These are phyloP conservation scores for Drosophila leontia DNA, from an alignment of 1,140 invertebrate species.

Conservation along the genomic window DNA sequence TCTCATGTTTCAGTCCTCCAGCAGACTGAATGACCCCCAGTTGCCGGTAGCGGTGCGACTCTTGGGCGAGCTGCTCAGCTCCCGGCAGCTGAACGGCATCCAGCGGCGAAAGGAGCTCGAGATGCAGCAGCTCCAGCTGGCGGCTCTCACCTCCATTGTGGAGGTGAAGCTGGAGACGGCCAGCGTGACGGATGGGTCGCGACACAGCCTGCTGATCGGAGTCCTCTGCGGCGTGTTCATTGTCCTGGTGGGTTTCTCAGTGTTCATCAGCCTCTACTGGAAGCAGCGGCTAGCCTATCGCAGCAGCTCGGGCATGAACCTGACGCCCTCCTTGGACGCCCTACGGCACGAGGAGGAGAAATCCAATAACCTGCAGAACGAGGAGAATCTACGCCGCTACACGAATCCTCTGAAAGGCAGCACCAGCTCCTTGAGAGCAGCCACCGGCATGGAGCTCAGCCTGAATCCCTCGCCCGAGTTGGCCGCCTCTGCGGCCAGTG, in stretches of 20 bases:
- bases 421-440: constrained; percentile 79
- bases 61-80: constrained; percentile 90
- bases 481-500: constrained; percentile 85
- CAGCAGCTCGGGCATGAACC: constrained; percentile 86
- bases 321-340: constrained; percentile 86
- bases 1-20: constrained; percentile 84
- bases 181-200: constrained; percentile 70
- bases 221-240: constrained; percentile 85
- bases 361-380: constrained; percentile 95
- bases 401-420: constrained; percentile 86
- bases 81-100: constrained; percentile 85
- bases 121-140: constrained; percentile 86
- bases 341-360: constrained; percentile 92
- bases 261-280: constrained; percentile 85
- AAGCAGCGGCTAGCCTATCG: constrained; percentile 86
- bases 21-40: constrained; percentile 85
- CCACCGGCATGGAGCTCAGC: constrained; percentile 85
- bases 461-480: constrained; percentile 86
- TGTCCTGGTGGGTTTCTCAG: constrained; percentile 76
- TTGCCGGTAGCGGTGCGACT: constrained; percentile 88
- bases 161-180: constrained; percentile 89
- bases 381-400: constrained; percentile 92
- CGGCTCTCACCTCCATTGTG: constrained; percentile 90
- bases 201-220: constrained; percentile 85
- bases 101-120: constrained; percentile 69